Conservation (phyloP, 2,888 invertebrate genomes). For the Choristoneura rosaceana region DNA sequence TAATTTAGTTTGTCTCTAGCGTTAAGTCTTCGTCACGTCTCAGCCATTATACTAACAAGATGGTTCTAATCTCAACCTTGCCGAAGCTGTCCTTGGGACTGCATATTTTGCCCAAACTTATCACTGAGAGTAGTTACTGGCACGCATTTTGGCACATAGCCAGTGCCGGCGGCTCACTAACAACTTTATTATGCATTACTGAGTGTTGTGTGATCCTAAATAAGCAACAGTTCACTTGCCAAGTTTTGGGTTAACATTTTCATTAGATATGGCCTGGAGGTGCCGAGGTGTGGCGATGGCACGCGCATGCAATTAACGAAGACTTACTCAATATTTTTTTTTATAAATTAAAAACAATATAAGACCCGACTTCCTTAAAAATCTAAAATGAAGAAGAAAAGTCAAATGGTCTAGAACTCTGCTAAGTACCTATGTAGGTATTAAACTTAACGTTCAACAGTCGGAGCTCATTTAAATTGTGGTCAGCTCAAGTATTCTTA, state of each 20-base stretch:
- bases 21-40: slow-evolving; percentile 39
- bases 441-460: too few species aligned
- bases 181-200: slow-evolving; percentile 82
- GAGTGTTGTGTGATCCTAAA: slow-evolving; percentile 72
- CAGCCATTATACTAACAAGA: slow-evolving; percentile 37
- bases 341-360: too few species aligned
- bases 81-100: slow-evolving; percentile 35
- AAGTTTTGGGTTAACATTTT: slow-evolving; percentile 80
- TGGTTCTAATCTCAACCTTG: slow-evolving; percentile 35
- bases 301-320: slow-evolving; percentile 51
- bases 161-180: slow-evolving; percentile 64
- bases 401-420: too few species aligned
- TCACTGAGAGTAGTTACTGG: slow-evolving; percentile 22
- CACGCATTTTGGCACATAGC: slow-evolving; percentile 64
- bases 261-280: slow-evolving; percentile 63
- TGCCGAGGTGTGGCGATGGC: slow-evolving; percentile 45
- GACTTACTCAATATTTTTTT: background rate
- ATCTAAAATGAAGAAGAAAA: too few species aligned
- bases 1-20: slow-evolving; percentile 32
- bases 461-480: too few species aligned
- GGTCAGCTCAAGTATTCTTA: too few species aligned
- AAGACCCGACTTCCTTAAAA: too few species aligned
- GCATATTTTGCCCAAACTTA: slow-evolving; percentile 31
- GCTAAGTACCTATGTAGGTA: too few species aligned
- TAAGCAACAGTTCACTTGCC: slow-evolving; percentile 78